Evolutionary conservation across 2,888 invertebrate species (phyloP).

Genomic region (Pegoplata infirma): DNA sequence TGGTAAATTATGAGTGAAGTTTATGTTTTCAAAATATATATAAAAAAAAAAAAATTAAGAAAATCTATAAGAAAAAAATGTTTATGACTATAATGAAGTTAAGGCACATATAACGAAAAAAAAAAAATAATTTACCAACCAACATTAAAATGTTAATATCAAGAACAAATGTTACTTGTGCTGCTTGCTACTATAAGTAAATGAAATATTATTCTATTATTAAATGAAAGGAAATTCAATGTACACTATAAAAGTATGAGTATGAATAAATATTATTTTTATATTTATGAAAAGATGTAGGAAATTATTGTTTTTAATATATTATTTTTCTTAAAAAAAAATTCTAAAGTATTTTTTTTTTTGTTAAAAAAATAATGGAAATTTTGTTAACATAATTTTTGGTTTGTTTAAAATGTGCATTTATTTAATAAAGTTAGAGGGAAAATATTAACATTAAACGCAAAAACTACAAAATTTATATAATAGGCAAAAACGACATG

Average conservation of each 20-base stretch:
- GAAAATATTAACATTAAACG: no score
- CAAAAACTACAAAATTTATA: no score
- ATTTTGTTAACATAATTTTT: background rate
- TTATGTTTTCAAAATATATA: conserved; percentile 36
- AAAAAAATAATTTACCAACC: conserved; percentile 34
- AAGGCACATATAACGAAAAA: conserved; percentile 2
- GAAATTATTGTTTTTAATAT: conserved; percentile 24
- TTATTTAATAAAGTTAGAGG: background rate
- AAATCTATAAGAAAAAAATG: conserved; percentile 24
- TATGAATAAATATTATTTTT: background rate
- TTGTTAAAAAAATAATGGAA: no score
- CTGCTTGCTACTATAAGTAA: conserved; percentile 13
- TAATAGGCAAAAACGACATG: no score
- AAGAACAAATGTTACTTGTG: conserved; percentile 44
- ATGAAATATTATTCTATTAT: conserved; percentile 25
- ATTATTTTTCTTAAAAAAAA: background rate
- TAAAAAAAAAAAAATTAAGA: no score
- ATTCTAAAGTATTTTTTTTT: background rate
- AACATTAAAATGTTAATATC: conserved; percentile 55
- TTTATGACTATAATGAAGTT: conserved; percentile 23
- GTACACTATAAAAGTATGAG: conserved; percentile 8
- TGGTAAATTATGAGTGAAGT: conserved; percentile 62
- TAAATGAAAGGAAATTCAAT: conserved; percentile 32
- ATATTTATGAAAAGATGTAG: conserved; percentile 5
- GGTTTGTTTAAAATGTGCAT: conserved; percentile 9